These are phyloP conservation scores for Drepana arcuata DNA, from an alignment of 1,140 invertebrate species.

Conservation along the genomic window DNA sequence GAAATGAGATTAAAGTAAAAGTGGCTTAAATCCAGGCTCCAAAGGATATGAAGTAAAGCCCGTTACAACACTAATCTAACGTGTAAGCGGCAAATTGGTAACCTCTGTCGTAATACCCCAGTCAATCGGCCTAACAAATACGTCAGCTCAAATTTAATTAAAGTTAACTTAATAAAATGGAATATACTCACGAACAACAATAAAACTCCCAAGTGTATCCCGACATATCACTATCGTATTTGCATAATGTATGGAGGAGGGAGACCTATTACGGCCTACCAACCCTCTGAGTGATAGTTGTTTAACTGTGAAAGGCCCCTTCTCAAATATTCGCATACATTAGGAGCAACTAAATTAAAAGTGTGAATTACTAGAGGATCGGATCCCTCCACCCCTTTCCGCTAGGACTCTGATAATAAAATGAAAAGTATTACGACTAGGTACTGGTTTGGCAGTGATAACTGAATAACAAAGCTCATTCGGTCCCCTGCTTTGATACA, in stretches of 20 bases:
- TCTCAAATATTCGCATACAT: constrained; percentile 61
- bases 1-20: no score
- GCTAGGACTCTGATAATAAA: constrained; percentile 40
- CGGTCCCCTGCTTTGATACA: constrained; percentile 28
- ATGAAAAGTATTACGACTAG: constrained; percentile 56
- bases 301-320: constrained; percentile 45
- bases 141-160: constrained; percentile 64
- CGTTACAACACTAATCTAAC: constrained; percentile 15
- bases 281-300: constrained; percentile 58
- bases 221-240: constrained; percentile 67
- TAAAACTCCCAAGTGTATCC: constrained; percentile 62
- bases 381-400: neutral
- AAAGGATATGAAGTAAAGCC: no score
- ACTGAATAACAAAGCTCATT: constrained; percentile 50
- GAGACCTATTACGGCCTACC: constrained; percentile 61
- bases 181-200: constrained; percentile 62
- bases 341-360: constrained; percentile 68
- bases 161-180: constrained; percentile 66
- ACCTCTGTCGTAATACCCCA: constrained; percentile 50
- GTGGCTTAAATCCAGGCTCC: no score
- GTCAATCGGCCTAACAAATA: constrained; percentile 60
- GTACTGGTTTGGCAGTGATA: constrained; percentile 34
- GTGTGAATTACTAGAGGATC: constrained; percentile 45
- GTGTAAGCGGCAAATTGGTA: constrained; percentile 53
- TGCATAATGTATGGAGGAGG: constrained; percentile 68